A percentile compares a stretch with the other conserved stretches of the same genome.
phyloP scores from a whole-genome alignment of 2,113 vertebrate species.

The Proterorhinus semilunaris region DNA sequence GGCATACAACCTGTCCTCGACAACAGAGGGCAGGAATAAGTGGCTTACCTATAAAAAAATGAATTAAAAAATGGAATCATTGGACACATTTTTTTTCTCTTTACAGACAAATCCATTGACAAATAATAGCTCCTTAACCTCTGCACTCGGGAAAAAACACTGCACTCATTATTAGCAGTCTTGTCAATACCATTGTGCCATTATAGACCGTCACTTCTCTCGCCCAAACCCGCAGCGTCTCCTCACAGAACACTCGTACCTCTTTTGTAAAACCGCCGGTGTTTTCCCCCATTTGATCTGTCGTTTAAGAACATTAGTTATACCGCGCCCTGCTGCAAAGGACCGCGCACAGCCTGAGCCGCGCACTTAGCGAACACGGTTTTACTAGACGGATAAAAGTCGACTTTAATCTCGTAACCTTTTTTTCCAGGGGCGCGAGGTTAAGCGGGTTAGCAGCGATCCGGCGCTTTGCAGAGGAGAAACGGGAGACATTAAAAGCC shows the following conservation, averaged over 20 bases:
- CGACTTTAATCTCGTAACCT: constrained; percentile 51
- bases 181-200: no score
- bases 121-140: no score
- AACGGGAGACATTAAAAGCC: constrained; percentile 72
- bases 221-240: constrained; percentile 10
- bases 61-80: no score
- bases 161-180: no score
- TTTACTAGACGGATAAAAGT: constrained; percentile 47
- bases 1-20: no score
- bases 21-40: no score
- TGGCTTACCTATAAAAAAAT: no score
- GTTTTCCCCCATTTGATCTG: constrained; percentile 54
- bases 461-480: constrained; percentile 58
- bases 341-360: constrained; percentile 10
- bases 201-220: no score
- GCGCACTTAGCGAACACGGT: constrained; percentile 28
- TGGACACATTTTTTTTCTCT: no score
- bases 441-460: constrained; percentile 73
- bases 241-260: constrained; percentile 42
- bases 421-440: constrained; percentile 46
- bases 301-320: constrained; percentile 64
- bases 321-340: constrained; percentile 40
- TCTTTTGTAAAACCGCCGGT: constrained; percentile 25
- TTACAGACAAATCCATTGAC: no score
- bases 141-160: no score